phyloP scores from a whole-genome alignment of 2,797 vertebrate species.

The Rhynchonycteris naso region DNA sequence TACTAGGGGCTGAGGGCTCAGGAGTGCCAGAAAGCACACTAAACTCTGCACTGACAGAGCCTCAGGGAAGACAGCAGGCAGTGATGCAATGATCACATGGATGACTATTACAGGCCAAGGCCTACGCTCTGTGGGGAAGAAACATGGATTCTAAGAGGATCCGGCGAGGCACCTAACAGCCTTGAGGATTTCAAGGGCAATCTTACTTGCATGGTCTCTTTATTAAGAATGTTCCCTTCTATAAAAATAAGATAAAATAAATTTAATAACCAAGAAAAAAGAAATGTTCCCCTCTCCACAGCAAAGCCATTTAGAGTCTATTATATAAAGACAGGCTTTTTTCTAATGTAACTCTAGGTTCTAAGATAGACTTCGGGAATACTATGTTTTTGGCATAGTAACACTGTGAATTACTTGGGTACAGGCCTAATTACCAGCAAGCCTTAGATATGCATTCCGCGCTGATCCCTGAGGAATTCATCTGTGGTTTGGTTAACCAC shows the following conservation, averaged over 20 bases:
- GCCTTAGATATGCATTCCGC: neutral
- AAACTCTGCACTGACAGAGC: neutral
- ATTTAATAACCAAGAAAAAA: neutral
- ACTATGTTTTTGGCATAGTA: neutral
- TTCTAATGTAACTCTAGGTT: neutral
- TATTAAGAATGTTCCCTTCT: neutral
- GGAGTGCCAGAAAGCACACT: neutral
- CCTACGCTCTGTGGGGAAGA: neutral
- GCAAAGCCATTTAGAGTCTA: neutral
- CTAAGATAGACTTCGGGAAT: neutral
- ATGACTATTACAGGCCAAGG: neutral
- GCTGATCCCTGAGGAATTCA: neutral
- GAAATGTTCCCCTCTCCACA: neutral
- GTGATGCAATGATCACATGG: neutral
- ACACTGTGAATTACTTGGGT: neutral
- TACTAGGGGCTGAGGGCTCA: neutral
- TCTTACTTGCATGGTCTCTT: neutral
- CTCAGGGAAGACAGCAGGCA: neutral
- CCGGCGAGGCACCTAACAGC: neutral
- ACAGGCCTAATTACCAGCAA: neutral
- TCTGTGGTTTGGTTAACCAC: constrained; percentile 39
- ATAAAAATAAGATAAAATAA: no score
- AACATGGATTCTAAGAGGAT: neutral
- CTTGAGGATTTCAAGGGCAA: neutral
- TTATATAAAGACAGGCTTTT: neutral